These are phyloP conservation scores for Xiphophorus couchianus DNA, from an alignment of 2,113 vertebrate species.

Conservation along the genomic window DNA sequence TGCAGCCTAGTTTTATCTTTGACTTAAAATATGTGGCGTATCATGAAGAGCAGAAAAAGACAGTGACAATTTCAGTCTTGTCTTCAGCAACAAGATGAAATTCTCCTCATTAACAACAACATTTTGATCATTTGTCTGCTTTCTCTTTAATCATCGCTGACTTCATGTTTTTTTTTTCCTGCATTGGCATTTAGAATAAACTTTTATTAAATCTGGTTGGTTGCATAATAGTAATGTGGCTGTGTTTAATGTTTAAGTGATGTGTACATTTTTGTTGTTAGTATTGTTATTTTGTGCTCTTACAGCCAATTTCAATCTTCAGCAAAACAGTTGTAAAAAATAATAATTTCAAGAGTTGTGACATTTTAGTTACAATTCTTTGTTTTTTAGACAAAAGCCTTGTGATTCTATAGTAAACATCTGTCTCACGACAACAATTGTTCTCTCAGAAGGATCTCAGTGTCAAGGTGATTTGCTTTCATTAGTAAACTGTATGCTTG, in stretches of 20 bases:
- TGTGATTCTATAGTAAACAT: too few relatives aligned
- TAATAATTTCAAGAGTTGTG: neutral
- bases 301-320: neutral
- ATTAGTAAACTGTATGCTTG: too few relatives aligned
- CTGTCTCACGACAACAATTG: too few relatives aligned
- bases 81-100: neutral
- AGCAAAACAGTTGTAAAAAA: neutral
- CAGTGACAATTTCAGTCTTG: neutral
- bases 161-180: too few relatives aligned
- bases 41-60: neutral
- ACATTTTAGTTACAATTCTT: neutral
- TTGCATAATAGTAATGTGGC: too few relatives aligned
- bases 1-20: neutral
- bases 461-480: too few relatives aligned
- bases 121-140: neutral
- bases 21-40: neutral
- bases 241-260: too few relatives aligned
- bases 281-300: neutral
- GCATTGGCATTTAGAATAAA: neutral
- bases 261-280: neutral
- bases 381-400: too few relatives aligned
- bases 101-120: neutral
- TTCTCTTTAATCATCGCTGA: neutral
- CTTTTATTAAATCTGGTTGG: neutral
- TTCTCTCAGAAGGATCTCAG: too few relatives aligned